A percentile compares a stretch with the other conserved stretches of the same genome.
Conservation (phyloP, 2,113 vertebrate genomes). For the Poecilia latipinna region DNA sequence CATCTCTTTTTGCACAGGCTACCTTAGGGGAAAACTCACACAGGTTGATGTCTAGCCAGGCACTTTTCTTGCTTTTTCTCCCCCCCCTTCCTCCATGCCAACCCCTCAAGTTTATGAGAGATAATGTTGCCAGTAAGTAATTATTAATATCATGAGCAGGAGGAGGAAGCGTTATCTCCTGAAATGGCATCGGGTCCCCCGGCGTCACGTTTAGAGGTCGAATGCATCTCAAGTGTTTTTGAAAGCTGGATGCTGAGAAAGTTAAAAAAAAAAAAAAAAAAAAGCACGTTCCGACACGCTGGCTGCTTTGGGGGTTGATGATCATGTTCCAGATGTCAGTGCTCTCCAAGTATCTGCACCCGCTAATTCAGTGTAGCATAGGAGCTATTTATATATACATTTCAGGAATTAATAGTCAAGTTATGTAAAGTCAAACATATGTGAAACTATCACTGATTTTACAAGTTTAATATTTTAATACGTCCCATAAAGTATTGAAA, state of each 20-base stretch:
- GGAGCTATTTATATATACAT: background rate
- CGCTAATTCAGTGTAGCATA: background rate
- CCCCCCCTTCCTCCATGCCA: background rate
- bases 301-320: conserved; percentile 15
- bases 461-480: too few species aligned
- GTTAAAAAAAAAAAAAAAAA: background rate
- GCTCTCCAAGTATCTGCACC: background rate
- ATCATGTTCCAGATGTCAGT: background rate
- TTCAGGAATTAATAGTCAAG: too few species aligned
- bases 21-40: background rate
- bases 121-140: conserved; percentile 16
- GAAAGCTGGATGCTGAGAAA: conserved; percentile 10
- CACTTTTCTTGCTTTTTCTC: background rate
- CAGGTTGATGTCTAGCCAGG: background rate
- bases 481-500: too few species aligned
- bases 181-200: conserved; percentile 19
- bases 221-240: conserved; percentile 19
- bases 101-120: background rate
- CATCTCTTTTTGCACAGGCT: background rate
- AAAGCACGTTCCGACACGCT: background rate
- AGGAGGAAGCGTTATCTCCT: conserved; percentile 15
- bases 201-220: conserved; percentile 1
- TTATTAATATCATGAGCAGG: conserved; percentile 35
- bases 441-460: too few species aligned
- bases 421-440: too few species aligned